A percentile compares a stretch with the other conserved stretches of the same genome.
Conservation (phyloP, 2,888 invertebrate species). For the Tipula unca region DNA sequence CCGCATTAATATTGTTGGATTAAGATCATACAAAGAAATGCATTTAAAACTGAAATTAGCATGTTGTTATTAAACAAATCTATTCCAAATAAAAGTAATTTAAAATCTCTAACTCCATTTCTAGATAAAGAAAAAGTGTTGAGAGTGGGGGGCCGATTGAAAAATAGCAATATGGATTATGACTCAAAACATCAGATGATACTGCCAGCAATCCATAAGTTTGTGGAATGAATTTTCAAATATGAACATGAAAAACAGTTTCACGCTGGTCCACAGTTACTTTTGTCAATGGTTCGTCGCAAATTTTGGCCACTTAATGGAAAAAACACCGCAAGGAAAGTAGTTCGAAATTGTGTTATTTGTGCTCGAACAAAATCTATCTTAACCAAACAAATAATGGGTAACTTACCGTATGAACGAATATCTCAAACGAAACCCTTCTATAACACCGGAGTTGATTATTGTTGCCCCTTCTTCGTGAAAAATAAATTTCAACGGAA, state of each 20-base stretch:
- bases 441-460: conserved; percentile 24
- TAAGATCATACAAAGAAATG: too few relatives aligned
- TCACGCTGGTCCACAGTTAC: conserved; percentile 20
- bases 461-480: conserved; percentile 20
- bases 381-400: conserved; percentile 2
- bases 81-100: too few relatives aligned
- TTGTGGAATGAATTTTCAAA: neutral
- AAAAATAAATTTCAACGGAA: neutral
- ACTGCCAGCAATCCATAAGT: conserved; percentile 9
- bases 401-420: conserved; percentile 19
- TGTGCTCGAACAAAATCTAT: neutral
- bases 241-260: conserved; percentile 18
- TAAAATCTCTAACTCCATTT: too few relatives aligned
- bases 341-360: neutral
- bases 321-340: too few relatives aligned
- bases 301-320: neutral
- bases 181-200: conserved; percentile 21
- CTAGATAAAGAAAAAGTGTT: neutral
- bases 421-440: too few relatives aligned
- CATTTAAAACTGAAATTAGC: too few relatives aligned
- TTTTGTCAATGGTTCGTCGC: neutral
- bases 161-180: conserved; percentile 16
- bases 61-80: too few relatives aligned
- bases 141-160: conserved; percentile 22
- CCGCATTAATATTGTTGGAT: too few relatives aligned